Evolutionary conservation across 2,797 vertebrate species (phyloP).

Genomic region (Bovichtus variegatus): DNA sequence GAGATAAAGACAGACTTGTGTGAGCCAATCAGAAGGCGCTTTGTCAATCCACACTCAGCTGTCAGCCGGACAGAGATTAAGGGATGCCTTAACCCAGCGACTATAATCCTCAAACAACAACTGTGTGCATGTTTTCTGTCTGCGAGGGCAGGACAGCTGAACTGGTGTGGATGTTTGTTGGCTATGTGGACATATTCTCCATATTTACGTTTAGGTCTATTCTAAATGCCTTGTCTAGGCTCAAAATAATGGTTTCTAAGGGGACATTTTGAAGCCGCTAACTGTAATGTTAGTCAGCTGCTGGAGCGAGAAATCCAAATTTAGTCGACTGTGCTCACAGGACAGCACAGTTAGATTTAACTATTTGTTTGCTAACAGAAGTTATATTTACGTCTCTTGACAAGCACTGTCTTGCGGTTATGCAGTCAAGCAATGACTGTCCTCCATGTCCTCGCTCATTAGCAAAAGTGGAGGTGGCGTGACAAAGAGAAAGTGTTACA

Average conservation of each 20-base stretch:
- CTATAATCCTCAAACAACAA: constrained; percentile 33
- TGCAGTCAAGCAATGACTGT: constrained; percentile 1
- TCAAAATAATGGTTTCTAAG: neutral
- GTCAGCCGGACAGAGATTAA: constrained; percentile 40
- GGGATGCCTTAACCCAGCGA: constrained; percentile 6
- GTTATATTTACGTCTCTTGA: neutral
- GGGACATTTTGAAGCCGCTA: neutral
- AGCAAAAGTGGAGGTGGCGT: neutral
- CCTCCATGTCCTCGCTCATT: neutral
- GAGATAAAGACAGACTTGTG: constrained; percentile 12
- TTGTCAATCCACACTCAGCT: constrained; percentile 23
- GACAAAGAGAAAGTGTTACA: neutral
- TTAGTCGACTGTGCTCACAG: neutral
- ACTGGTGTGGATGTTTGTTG: constrained; percentile 1
- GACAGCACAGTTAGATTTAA: neutral
- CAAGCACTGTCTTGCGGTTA: neutral
- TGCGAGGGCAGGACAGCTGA: neutral
- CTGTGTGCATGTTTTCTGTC: constrained; percentile 4
- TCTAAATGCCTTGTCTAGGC: neutral
- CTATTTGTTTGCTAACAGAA: neutral
- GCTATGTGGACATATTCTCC: neutral
- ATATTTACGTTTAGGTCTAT: neutral
- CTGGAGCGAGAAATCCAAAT: constrained; percentile 2
- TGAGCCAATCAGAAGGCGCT: constrained; percentile 18
- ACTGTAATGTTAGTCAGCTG: neutral